Conservation (phyloP, 23 tunicate species). For the Styela plicata region DNA sequence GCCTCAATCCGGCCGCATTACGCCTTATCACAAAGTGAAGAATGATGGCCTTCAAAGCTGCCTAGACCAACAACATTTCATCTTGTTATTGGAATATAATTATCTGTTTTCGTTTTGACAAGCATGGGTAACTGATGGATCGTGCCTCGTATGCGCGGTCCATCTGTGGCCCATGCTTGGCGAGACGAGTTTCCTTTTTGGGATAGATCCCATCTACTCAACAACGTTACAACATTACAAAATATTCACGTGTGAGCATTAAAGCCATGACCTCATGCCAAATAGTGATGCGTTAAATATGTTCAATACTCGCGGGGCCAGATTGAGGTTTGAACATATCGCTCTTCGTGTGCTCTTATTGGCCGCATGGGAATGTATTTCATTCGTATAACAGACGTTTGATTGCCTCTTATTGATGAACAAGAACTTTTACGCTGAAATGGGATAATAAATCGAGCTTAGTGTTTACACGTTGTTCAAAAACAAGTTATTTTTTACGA, state of each 20-base stretch:
- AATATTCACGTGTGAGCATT: background rate
- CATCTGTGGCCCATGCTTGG: too few relatives aligned
- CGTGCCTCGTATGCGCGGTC: too few relatives aligned
- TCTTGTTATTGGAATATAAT: too few relatives aligned
- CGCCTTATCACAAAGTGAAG: slow-evolving; percentile 15
- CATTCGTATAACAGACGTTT: slow-evolving; percentile 2
- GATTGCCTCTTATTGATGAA: background rate
- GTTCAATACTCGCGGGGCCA: slow-evolving; percentile 4
- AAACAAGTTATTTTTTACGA: too few relatives aligned
- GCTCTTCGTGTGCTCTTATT: slow-evolving; percentile 15
- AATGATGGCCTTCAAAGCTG: background rate
- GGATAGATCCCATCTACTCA: too few relatives aligned
- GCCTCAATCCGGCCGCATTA: background rate
- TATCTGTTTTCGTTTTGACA: too few relatives aligned
- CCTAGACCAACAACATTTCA: background rate
- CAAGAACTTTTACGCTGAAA: background rate
- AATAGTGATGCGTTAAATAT: slow-evolving; percentile 6
- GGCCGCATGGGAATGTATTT: background rate
- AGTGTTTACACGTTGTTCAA: background rate
- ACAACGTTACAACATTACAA: background rate
- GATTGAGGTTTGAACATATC: slow-evolving; percentile 2
- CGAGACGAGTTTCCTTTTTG: too few relatives aligned
- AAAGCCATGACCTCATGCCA: background rate
- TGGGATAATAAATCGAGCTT: background rate
- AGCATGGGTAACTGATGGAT: too few relatives aligned